Evolutionary conservation across 1,140 invertebrate species (phyloP).

Genomic region (Hormaphis cornu): DNA sequence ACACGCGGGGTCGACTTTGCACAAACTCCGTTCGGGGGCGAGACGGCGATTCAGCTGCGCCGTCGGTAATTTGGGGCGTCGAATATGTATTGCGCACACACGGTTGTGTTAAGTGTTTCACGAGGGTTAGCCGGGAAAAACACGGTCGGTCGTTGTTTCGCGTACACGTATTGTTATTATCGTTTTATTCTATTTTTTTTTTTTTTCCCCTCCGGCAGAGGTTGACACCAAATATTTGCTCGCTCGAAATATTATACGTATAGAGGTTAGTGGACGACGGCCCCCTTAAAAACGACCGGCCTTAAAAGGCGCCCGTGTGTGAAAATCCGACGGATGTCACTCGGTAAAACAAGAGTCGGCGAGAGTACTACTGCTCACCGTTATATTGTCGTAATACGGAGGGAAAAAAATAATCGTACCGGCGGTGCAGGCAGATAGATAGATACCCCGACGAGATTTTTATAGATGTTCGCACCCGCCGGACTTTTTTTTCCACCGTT

Average conservation of each 20-base stretch:
- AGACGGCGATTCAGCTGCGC: too few species aligned
- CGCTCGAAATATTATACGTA: slow-evolving; percentile 4
- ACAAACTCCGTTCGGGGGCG: too few species aligned
- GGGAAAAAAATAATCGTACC: not conserved
- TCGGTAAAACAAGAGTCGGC: not conserved
- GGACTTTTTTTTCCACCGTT: slow-evolving; percentile 29
- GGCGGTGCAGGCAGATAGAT: not conserved
- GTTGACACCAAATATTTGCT: slow-evolving; percentile 30
- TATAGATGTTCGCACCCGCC: slow-evolving; percentile 29
- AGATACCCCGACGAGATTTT: slow-evolving; percentile 17
- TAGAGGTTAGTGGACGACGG: too few species aligned
- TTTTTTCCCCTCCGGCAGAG: not conserved
- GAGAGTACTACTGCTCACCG: not conserved
- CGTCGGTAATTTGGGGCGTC: not conserved
- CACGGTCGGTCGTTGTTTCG: slow-evolving; percentile 12
- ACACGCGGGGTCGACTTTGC: too few species aligned
- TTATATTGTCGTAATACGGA: not conserved
- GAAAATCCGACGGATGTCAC: slow-evolving; percentile 28
- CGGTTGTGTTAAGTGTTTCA: slow-evolving; percentile 29
- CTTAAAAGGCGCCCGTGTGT: not conserved
- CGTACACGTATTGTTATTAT: too few species aligned
- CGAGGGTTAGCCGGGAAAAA: slow-evolving; percentile 6
- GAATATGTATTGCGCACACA: not conserved
- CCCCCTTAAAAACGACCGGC: not conserved
- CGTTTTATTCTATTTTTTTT: not conserved